A percentile compares a stretch with the other conserved stretches of the same genome.
phyloP scores from a whole-genome alignment of 2,888 invertebrate genomes.

The Caenorhabditis parvicauda region DNA sequence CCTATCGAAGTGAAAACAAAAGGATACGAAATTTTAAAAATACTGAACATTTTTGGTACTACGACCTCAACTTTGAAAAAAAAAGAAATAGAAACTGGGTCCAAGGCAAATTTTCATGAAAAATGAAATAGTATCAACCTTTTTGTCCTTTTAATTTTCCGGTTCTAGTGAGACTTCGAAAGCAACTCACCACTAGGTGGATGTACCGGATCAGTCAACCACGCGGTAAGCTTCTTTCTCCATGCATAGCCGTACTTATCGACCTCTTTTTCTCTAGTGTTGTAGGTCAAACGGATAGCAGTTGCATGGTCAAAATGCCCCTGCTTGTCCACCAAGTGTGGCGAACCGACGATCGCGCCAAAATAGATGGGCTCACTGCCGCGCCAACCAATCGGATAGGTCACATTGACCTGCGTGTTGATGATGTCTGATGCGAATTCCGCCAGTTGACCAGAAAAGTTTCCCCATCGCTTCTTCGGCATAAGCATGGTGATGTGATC shows the following conservation, averaged over 20 bases:
- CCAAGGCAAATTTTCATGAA: too few relatives aligned
- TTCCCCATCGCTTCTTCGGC: constrained; percentile 55
- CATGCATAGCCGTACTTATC: constrained; percentile 36
- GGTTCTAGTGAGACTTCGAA: too few relatives aligned
- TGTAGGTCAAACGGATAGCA: constrained; percentile 58
- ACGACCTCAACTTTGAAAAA: too few relatives aligned
- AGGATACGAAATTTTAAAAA: too few relatives aligned
- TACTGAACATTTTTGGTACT: too few relatives aligned
- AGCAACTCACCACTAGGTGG: constrained; percentile 47
- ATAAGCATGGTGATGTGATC: constrained; percentile 66
- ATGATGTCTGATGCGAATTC: constrained; percentile 59
- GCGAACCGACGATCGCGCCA: constrained; percentile 55
- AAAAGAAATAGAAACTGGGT: too few relatives aligned
- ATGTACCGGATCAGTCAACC: constrained; percentile 47
- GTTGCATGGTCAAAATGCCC: constrained; percentile 60
- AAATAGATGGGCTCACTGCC: constrained; percentile 62
- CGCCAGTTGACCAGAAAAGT: constrained; percentile 51
- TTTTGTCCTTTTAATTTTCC: too few relatives aligned
- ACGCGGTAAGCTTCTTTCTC: constrained; percentile 49
- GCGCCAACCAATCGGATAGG: constrained; percentile 62
- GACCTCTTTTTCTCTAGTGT: constrained; percentile 54
- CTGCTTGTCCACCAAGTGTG: constrained; percentile 52
- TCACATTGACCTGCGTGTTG: constrained; percentile 58
- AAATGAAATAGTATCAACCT: too few relatives aligned
- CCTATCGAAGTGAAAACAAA: too few relatives aligned